Evolutionary conservation across 2,113 vertebrate genomes (phyloP), one percentile per base, ranked within the genome.

Genomic region (Balaeniceps rex): DNA sequence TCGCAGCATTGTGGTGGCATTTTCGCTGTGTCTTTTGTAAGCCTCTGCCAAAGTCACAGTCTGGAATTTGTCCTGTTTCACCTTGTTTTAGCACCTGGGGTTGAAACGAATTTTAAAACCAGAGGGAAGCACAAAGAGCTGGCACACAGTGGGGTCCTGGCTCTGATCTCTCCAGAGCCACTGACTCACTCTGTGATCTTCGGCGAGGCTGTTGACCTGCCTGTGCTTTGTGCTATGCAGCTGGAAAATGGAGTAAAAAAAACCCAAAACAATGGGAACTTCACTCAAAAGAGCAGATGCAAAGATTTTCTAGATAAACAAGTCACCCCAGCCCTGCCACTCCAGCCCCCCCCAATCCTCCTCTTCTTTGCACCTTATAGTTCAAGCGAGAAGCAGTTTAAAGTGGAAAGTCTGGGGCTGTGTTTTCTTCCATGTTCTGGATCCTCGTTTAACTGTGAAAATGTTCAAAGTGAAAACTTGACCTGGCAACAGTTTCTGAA

Each of bases 401-500:
- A 95, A 95, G 80, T 69, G 69, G 60, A 92, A 94, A 95, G 87
- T 88, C 60, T 94, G 70, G 58, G 66, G 24, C 75, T 93, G 34
- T 91, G 88, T 88, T 96, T 97, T 91, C 91, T 93, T 89, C 91
- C 70, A 83, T 15, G 4, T 90, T 96, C 87, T 76, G 92, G 86
- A 93, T 94, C 80, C 51, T 94, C 61, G 55, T 97, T 95, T 93
- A 94, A 82, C 87, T 94, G 92, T 95, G 89, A 97, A 97, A 97
- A 95, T 94, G 91, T 95, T 97, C 95, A 97, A 97, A 97, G 97
- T 88, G 91, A 93, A 95, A 97, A 95, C 74, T 94, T 95, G 93
- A 94, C 91, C 93, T 96, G 97, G 94, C 97, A 97, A 72, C 92
- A 75, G 85, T 97, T 96, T 96, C 89, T 70, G 65, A 94, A 70